Percentiles rank a stretch among this genome's conserved stretches.
These are phyloP conservation scores for Periophthalmodon schlosseri DNA, from an alignment of 2,113 vertebrate genomes.

Conservation along the genomic window DNA sequence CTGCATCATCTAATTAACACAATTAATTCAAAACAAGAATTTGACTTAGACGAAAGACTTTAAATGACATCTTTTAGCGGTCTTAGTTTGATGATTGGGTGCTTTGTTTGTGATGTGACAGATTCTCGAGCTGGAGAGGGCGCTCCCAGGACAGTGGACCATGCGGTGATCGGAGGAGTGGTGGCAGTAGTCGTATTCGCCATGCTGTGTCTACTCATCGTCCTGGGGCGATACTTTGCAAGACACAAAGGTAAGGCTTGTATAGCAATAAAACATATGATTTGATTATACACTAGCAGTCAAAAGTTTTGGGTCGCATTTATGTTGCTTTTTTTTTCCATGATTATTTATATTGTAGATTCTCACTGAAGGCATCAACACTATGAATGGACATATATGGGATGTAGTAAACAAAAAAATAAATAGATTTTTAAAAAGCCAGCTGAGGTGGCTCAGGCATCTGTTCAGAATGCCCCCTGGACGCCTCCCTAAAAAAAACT, in stretches of 20 bases:
- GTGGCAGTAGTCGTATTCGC: conserved; percentile 98
- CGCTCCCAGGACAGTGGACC: conserved; percentile 90
- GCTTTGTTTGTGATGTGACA: conserved; percentile 61
- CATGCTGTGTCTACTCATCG: conserved; percentile 97
- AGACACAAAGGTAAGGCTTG: conserved; percentile 96
- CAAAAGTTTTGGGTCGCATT: no score
- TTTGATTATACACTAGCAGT: no score
- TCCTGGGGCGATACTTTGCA: conserved; percentile 96
- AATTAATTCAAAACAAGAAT: background rate
- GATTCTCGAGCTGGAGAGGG: conserved; percentile 95
- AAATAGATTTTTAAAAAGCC: no score
- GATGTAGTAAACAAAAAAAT: no score
- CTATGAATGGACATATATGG: no score
- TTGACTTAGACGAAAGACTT: background rate
- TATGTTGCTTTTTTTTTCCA: no score
- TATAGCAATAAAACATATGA: background rate
- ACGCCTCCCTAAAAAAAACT: no score
- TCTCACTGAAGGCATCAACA: no score
- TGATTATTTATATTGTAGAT: no score
- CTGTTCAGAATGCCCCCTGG: no score
- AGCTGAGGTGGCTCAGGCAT: no score
- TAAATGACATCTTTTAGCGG: background rate
- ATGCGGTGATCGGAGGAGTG: conserved; percentile 95
- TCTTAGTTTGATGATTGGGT: background rate
- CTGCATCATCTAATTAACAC: background rate